A percentile compares a stretch with the other conserved stretches of the same genome.
Conservation (phyloP, 2,888 invertebrate species). For the Nycteola revayana region DNA sequence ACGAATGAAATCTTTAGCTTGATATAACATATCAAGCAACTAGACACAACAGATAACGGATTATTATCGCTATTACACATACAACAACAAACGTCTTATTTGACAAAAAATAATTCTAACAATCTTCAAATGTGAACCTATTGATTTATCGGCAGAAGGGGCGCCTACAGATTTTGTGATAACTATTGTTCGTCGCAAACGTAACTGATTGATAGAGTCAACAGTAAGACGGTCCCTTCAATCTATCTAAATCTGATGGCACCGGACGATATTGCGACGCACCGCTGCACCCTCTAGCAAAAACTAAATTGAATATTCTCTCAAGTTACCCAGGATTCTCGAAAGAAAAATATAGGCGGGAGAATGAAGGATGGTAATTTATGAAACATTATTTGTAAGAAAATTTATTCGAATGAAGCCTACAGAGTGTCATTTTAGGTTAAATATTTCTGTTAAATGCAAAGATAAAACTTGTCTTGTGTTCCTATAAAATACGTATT, state of each 20-base stretch:
- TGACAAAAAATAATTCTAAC: conserved; percentile 24
- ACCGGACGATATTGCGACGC: conserved; percentile 44
- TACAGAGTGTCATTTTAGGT: no score
- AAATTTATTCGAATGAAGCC: no score
- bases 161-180: conserved; percentile 19
- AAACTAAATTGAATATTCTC: conserved; percentile 59
- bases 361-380: conserved; percentile 6
- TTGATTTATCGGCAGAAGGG: conserved; percentile 31
- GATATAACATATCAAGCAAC: no score
- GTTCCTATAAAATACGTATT: no score
- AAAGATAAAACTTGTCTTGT: no score
- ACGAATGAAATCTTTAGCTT: no score
- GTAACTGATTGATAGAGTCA: conserved; percentile 44
- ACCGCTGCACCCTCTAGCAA: conserved; percentile 53
- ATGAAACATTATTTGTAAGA: conserved; percentile 14
- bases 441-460: no score
- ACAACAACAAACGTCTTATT: conserved; percentile 9
- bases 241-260: conserved; percentile 46
- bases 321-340: conserved; percentile 19
- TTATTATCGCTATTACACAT: no score
- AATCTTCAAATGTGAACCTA: conserved; percentile 24
- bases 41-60: no score
- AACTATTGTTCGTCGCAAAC: conserved; percentile 26
- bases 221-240: conserved; percentile 38
- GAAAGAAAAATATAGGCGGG: conserved; percentile 14